Evolutionary conservation across 2,888 invertebrate genomes (phyloP), one percentile per base, ranked within the genome.

Genomic region (Drosophila antonietae): DNA sequence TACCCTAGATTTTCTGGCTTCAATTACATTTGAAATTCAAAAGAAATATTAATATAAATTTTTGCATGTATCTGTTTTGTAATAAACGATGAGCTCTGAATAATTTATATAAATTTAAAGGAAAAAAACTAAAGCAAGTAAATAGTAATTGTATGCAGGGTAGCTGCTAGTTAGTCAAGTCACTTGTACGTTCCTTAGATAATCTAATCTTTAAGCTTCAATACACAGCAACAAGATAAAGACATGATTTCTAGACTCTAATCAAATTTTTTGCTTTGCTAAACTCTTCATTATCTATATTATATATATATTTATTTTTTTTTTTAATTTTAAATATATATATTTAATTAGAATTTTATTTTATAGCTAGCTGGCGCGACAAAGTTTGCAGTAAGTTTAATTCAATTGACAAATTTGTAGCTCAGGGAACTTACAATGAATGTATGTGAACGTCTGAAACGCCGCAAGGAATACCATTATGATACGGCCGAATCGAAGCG

Each of bases 181-280:
- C 33, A n/a, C 20, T 18, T 33, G 20, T 8, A 14, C 8, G 2
- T 18, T n/a, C 0, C 31, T n/a, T 31, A 49, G 37, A 20, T 33
- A n/a, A 67, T 67, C 67, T 67, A 41, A 67, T 67, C 68, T 35
- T 14, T 4, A 7, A 9, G 39, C 14, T 14, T 18, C 18, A 6
- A 41, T 18, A 23, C 14, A 10, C 46, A 39, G 23, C 18, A 64
- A 44, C 10, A 35, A 51, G 49, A 49, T 49, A 18, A 49, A 49
- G 31, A 31, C 31, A 28, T 10, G 9, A 49, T 31, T 49, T n/a
- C 10, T 49, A n/a, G 2, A 31, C 1, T 12, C 6, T 18, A 31
- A 49, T 18, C 12, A n/a, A 49, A 49, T 9, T 3, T 28, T 28
- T 47, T 20, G 5, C 20, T 46, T 46, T 44, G 20, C 44, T 44